Conservation (phyloP, 2,888 invertebrate species). For the Noctua pronuba region DNA sequence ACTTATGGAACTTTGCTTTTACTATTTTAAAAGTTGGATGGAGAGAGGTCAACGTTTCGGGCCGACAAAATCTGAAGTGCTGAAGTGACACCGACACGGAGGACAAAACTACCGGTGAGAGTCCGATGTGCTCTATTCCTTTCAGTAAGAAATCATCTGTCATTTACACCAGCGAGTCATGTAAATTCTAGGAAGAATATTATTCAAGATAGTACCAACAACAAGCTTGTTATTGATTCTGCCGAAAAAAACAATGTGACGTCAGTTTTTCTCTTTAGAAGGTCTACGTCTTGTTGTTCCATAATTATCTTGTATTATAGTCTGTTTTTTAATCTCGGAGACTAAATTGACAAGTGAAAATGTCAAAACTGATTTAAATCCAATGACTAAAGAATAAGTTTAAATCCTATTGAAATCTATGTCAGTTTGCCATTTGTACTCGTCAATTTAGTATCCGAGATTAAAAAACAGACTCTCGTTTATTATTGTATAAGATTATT, state of each 20-base stretch:
- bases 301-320: too few species aligned
- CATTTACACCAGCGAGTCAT: neutral
- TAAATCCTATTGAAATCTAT: too few species aligned
- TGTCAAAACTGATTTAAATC: too few species aligned
- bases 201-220: neutral
- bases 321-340: too few species aligned
- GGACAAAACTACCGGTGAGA: neutral
- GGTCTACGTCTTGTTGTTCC: neutral
- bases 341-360: too few species aligned
- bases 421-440: too few species aligned
- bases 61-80: neutral
- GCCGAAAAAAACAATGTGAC: neutral
- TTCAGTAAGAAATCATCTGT: neutral
- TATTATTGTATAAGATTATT: too few species aligned
- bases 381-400: too few species aligned
- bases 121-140: neutral
- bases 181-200: neutral
- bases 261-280: neutral
- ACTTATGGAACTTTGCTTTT: neutral
- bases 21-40: neutral
- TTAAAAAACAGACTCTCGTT: too few species aligned
- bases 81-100: neutral
- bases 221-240: slow-evolving; percentile 11
- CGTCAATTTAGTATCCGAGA: too few species aligned
- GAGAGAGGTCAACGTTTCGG: neutral